These are phyloP conservation scores for Sinohyriopsis cumingii DNA, from an alignment of 2,888 invertebrate genomes.

Conservation along the genomic window DNA sequence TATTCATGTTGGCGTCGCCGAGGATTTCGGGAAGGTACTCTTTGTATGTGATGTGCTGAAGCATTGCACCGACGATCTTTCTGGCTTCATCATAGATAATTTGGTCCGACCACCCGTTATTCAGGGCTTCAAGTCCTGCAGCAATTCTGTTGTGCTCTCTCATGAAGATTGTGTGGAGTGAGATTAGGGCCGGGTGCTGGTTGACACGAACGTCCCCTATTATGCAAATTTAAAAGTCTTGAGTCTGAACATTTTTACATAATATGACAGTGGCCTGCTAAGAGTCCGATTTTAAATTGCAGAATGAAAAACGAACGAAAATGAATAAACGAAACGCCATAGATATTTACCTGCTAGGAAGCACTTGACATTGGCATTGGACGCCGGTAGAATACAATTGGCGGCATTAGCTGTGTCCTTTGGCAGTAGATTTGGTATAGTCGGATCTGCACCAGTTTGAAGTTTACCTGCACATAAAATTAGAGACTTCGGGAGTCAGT, in stretches of 20 bases:
- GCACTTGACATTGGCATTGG: conserved; percentile 15
- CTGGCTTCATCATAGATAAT: conserved; percentile 4
- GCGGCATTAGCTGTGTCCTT: conserved; percentile 11
- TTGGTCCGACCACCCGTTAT: conserved; percentile 4
- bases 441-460: neutral
- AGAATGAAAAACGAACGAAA: too few species aligned
- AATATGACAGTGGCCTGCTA: too few species aligned
- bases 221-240: neutral
- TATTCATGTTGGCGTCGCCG: neutral
- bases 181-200: conserved; percentile 88
- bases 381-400: conserved; percentile 12
- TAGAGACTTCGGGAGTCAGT: too few species aligned
- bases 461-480: neutral
- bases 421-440: conserved; percentile 10
- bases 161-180: conserved; percentile 84
- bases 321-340: neutral
- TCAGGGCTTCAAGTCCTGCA: conserved; percentile 80
- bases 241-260: too few species aligned
- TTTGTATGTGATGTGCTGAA: conserved; percentile 61
- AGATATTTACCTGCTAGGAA: conserved; percentile 16
- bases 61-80: conserved; percentile 6
- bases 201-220: conserved; percentile 87
- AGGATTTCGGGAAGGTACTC: conserved; percentile 43
- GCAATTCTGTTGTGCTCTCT: conserved; percentile 90
- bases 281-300: too few species aligned